Evolutionary conservation across 2,888 invertebrate genomes (phyloP).

Genomic region (Zygaena filipendulae): DNA sequence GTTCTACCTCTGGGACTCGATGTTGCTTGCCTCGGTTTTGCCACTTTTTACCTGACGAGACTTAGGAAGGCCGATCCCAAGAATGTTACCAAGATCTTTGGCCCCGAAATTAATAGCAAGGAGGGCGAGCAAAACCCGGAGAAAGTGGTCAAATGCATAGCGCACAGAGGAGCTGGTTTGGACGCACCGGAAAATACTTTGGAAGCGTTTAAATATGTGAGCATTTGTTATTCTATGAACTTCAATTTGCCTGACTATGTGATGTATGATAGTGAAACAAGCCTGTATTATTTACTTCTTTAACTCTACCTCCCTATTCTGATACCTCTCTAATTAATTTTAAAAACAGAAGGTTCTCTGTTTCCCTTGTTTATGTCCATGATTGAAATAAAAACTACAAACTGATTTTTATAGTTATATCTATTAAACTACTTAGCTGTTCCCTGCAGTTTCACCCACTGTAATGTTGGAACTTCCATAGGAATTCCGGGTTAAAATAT

Average conservation of each 20-base stretch:
- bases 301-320: no score
- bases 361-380: no score
- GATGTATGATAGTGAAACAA: no score
- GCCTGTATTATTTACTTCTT: no score
- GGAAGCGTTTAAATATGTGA: constrained; percentile 76
- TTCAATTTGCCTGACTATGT: constrained; percentile 1
- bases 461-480: no score
- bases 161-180: constrained; percentile 79
- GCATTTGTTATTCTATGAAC: constrained; percentile 29
- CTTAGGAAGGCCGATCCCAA: constrained; percentile 44
- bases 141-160: constrained; percentile 71
- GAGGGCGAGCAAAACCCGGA: constrained; percentile 47
- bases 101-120: constrained; percentile 55
- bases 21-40: constrained; percentile 38
- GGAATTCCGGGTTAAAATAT: no score
- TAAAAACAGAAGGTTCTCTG: no score
- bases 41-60: constrained; percentile 42
- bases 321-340: no score
- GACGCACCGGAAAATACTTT: constrained; percentile 87
- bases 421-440: no score
- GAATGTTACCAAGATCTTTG: constrained; percentile 58
- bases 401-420: no score
- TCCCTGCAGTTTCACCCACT: no score
- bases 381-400: no score
- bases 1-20: constrained; percentile 52